These are phyloP conservation scores for Eublepharis macularius DNA, from an alignment of 2,113 vertebrate genomes.

Conservation along the genomic window DNA sequence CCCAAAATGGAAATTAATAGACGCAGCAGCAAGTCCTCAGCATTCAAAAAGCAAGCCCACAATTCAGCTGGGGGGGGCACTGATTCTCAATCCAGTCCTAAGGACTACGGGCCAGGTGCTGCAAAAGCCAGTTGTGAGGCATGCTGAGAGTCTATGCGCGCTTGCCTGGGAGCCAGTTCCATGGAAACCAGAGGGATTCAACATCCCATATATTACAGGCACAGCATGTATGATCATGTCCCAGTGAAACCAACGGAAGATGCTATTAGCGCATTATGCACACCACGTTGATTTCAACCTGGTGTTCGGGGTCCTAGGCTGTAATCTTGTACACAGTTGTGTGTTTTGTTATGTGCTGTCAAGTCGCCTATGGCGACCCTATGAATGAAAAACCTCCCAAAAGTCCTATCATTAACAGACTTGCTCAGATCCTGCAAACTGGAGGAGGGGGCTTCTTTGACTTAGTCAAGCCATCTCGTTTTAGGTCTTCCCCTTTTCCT, in stretches of 20 bases:
- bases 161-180: neutral
- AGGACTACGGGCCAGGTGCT: no score
- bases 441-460: no score
- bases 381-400: no score
- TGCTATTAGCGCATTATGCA: neutral
- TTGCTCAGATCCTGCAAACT: no score
- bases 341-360: no score
- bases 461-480: no score
- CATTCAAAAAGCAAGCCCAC: neutral
- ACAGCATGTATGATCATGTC: no score
- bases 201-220: no score
- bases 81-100: neutral
- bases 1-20: neutral
- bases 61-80: neutral
- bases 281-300: neutral
- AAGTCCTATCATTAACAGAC: no score
- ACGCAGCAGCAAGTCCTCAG: neutral
- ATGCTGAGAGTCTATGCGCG: neutral
- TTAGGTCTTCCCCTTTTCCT: no score
- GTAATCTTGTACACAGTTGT: no score
- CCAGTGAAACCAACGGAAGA: neutral
- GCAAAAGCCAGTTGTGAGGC: neutral
- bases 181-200: neutral
- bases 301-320: neutral
- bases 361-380: no score